phyloP scores from a whole-genome alignment of 37 sponge, comb jelly and placozoan genomes.

The Crambe crambe region DNA sequence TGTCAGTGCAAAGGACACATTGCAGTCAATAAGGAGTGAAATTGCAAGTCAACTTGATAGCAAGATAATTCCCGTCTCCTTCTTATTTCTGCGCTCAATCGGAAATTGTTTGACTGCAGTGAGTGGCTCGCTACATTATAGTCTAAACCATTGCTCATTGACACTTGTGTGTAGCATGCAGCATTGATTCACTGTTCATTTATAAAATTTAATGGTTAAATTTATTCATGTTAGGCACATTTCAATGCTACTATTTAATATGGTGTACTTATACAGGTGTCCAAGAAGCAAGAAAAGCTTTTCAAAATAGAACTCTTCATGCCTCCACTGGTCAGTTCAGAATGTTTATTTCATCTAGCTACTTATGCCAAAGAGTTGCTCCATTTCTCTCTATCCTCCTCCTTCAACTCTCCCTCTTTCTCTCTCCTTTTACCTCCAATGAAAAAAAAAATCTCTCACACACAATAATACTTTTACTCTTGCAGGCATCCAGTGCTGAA shows the following conservation, averaged over 20 bases:
- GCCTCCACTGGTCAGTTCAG: conserved; percentile 46
- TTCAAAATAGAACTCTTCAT: conserved; percentile 34
- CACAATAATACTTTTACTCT: too few relatives aligned
- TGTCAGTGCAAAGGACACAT: not conserved
- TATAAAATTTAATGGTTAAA: too few relatives aligned
- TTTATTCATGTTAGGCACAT: too few relatives aligned
- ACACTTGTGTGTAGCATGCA: conserved; percentile 7
- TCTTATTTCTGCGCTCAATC: conserved; percentile 45
- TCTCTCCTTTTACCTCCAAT: too few relatives aligned
- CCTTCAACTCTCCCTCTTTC: too few relatives aligned
- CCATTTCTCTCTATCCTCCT: too few relatives aligned
- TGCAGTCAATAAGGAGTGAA: conserved; percentile 8
- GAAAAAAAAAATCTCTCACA: too few relatives aligned
- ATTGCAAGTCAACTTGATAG: conserved; percentile 46
- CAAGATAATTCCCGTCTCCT: conserved; percentile 16
- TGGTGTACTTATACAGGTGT: conserved; percentile 30
- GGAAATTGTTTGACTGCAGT: conserved; percentile 39
- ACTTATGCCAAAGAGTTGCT: too few relatives aligned
- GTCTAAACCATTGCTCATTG: not conserved
- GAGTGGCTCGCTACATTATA: not conserved
- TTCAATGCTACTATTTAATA: too few relatives aligned
- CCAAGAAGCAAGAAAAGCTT: conserved; percentile 38
- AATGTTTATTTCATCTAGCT: too few relatives aligned
- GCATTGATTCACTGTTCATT: too few relatives aligned
- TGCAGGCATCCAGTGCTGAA: too few relatives aligned